Base-by-base conservation (phyloP, 2,888 invertebrate genomes). In the Agonopterix arenella region DNA sequence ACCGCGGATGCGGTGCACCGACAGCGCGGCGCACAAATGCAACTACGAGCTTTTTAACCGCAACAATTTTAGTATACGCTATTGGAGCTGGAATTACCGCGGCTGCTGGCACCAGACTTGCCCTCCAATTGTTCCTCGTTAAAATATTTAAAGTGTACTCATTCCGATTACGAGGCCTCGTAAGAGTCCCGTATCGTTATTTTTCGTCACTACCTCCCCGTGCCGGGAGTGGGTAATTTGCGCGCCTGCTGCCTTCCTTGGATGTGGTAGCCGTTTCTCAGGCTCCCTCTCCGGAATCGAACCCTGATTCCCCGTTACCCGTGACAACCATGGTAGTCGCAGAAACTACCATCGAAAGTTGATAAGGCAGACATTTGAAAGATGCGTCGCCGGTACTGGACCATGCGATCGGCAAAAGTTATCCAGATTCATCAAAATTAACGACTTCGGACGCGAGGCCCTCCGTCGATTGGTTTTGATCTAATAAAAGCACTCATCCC, bases 241-340 rank as follows among this genome's bases (percentile, higher is more conserved):
- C 91, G 91, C 91, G 91, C 91, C 91, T 92, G 92, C 92, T 92
- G 92, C 92, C 91, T 91, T 92, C 92, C 92, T 92, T 91, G 89
- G 92, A 91, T 90, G 91, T 92, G 91, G 90, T 91, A 91, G 91
- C 91, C 90, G 90, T 41, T 41, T 41, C 41, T 92, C 91, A 91
- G 90, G 91, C 91, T 91, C 90, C 90, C 91, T 92, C 92, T 41
- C 41, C 41, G 41, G 41, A 41, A 41, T 92, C 91, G 91, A 93
- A 92, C 92, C 92, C 92, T 92, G 89, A 93, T 93, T 92, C 92
- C 90, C 92, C 92, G 92, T 92, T 91, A 93, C 92, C 90, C 91
- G 91, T 93, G 84, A 90, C 86, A 83, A 91, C 91, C 91, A 92
- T 91, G 91, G 91, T 91, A 91, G 90, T 86, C 91, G 79, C 81